Evolutionary conservation across 1,140 invertebrate species (phyloP).

Genomic region (Portunus trituberculatus): DNA sequence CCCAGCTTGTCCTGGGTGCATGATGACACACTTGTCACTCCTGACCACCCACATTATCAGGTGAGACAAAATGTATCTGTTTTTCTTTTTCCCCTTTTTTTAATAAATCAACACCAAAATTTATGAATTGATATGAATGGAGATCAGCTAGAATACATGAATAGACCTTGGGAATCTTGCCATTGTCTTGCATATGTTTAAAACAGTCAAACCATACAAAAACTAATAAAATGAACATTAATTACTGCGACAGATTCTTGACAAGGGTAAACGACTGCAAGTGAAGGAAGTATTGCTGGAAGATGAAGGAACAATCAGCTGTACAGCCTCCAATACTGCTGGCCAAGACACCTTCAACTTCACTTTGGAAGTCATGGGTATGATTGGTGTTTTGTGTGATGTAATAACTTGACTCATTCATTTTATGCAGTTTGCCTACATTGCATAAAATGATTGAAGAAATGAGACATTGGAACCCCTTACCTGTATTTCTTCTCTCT

Average conservation of each 20-base stretch:
- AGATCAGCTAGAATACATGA: too few species aligned
- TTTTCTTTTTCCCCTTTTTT: too few species aligned
- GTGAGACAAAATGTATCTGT: background rate
- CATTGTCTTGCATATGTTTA: background rate
- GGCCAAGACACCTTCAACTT: constrained; percentile 58
- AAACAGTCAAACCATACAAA: background rate
- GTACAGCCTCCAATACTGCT: constrained; percentile 54
- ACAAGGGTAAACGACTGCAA: constrained; percentile 37
- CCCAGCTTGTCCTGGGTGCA: constrained; percentile 51
- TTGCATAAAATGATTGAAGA: background rate
- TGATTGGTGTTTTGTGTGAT: background rate
- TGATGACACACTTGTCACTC: constrained; percentile 42
- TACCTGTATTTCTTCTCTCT: too few species aligned
- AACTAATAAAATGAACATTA: background rate
- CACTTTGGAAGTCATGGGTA: constrained; percentile 65
- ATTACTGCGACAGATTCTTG: constrained; percentile 39
- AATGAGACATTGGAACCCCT: background rate
- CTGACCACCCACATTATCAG: constrained; percentile 50
- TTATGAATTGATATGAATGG: too few species aligned
- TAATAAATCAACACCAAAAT: too few species aligned
- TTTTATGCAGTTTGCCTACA: background rate
- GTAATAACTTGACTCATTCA: background rate
- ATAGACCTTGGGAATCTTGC: too few species aligned
- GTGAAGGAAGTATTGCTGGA: background rate
- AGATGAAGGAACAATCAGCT: constrained; percentile 56